Conservation (phyloP, 1,140 invertebrate genomes). For the Nilaparvata lugens region DNA sequence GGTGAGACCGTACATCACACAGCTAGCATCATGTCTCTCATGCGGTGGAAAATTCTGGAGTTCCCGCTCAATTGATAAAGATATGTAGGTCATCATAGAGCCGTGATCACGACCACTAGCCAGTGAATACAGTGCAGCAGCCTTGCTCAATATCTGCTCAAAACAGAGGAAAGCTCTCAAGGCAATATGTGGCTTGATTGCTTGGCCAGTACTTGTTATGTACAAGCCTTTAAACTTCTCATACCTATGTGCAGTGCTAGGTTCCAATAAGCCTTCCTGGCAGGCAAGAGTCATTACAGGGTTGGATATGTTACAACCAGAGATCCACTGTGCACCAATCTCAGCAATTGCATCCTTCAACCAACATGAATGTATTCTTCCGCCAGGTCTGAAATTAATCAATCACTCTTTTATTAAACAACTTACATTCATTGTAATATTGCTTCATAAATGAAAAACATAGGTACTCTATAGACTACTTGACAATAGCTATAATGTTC, state of each 20-base stretch:
- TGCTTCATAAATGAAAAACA: no score
- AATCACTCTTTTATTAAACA: no score
- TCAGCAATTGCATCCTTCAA: slow-evolving; percentile 60
- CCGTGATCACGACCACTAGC: slow-evolving; percentile 2
- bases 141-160: slow-evolving; percentile 52
- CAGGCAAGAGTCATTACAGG: slow-evolving; percentile 53
- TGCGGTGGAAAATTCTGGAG: slow-evolving; percentile 1
- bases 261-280: slow-evolving; percentile 47
- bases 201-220: slow-evolving; percentile 36
- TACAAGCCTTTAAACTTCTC: slow-evolving; percentile 37
- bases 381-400: slow-evolving; percentile 43
- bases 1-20: slow-evolving; percentile 8
- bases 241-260: slow-evolving; percentile 35
- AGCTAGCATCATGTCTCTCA: slow-evolving; percentile 3
- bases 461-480: no score
- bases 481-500: no score
- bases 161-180: slow-evolving; percentile 52
- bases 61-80: neutral
- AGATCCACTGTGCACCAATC: slow-evolving; percentile 59
- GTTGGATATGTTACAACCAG: slow-evolving; percentile 50
- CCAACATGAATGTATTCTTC: slow-evolving; percentile 61
- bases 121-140: slow-evolving; percentile 28
- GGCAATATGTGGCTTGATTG: slow-evolving; percentile 47
- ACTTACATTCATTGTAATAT: no score
- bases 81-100: neutral